phyloP scores from a whole-genome alignment of 1,140 invertebrate genomes.

The Philaenus spumarius region DNA sequence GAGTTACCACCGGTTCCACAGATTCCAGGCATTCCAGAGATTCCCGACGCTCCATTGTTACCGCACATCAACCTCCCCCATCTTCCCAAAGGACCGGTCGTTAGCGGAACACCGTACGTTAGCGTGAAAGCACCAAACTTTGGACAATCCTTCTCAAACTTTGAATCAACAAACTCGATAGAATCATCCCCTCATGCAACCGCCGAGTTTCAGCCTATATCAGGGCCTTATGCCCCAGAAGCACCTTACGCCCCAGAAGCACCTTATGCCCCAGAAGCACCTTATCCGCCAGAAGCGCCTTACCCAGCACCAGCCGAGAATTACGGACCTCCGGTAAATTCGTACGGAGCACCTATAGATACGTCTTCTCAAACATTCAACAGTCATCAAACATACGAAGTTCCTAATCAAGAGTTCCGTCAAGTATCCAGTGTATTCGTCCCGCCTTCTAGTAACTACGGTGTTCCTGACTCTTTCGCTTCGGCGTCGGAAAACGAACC shows the following conservation, averaged over 20 bases:
- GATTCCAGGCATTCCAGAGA: constrained; percentile 2
- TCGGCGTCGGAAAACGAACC: too few species aligned
- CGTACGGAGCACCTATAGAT: too few species aligned
- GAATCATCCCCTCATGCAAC: too few species aligned
- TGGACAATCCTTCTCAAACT: neutral
- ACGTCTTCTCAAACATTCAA: too few species aligned
- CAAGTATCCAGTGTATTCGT: neutral
- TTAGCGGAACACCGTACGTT: constrained; percentile 8
- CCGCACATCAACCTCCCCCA: constrained; percentile 16
- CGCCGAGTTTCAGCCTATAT: too few species aligned
- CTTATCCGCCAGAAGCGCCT: too few species aligned
- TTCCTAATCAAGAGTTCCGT: neutral
- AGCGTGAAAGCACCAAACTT: constrained; percentile 7
- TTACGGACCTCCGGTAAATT: too few species aligned
- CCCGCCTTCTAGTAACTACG: neutral
- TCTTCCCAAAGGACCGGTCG: neutral
- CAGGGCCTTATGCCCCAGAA: neutral
- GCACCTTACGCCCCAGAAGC: neutral
- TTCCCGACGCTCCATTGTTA: constrained; percentile 13
- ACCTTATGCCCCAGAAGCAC: too few species aligned
- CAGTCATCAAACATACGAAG: neutral
- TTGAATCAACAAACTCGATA: neutral
- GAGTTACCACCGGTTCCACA: constrained; percentile 14
- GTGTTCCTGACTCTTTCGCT: too few species aligned
- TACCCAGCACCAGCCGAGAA: too few species aligned